A percentile compares a stretch with the other conserved stretches of the same genome.
phyloP scores from a whole-genome alignment of 2,888 invertebrate species.

The Amphimallon solstitiale region DNA sequence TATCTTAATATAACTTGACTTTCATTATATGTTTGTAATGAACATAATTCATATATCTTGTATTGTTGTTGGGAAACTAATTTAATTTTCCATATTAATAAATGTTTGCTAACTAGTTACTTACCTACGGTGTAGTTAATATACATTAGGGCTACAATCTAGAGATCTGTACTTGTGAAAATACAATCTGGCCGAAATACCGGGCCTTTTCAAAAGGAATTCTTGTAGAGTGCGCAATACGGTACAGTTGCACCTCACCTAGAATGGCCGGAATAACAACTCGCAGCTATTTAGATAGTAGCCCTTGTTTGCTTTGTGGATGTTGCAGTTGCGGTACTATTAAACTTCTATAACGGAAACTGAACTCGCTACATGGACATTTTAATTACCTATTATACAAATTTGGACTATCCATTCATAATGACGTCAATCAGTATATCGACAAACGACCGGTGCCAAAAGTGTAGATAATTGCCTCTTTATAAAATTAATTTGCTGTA shows the following conservation, averaged over 20 bases:
- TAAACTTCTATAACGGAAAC: conserved; percentile 5
- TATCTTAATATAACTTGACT: too few relatives aligned
- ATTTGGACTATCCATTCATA: conserved; percentile 10
- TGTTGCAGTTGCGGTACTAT: neutral
- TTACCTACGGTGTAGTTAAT: too few relatives aligned
- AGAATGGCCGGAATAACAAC: conserved; percentile 1
- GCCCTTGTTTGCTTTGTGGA: conserved; percentile 13
- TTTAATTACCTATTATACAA: conserved; percentile 21
- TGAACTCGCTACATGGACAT: conserved; percentile 7
- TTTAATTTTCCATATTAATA: too few relatives aligned
- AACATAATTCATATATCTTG: too few relatives aligned
- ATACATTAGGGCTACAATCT: too few relatives aligned
- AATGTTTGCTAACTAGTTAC: too few relatives aligned
- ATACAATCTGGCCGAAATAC: neutral
- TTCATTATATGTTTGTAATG: too few relatives aligned
- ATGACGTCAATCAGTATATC: conserved; percentile 7
- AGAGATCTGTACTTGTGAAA: neutral
- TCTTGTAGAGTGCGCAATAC: conserved; percentile 1
- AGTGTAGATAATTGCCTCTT: neutral
- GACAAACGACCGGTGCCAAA: neutral
- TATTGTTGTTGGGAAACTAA: too few relatives aligned
- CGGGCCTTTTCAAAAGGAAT: neutral
- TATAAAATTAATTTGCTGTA: conserved; percentile 13
- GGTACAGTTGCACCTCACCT: neutral
- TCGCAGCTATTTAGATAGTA: conserved; percentile 1